These are phyloP conservation scores for Proisotoma minuta DNA, from an alignment of 2,888 invertebrate species.

Conservation along the genomic window DNA sequence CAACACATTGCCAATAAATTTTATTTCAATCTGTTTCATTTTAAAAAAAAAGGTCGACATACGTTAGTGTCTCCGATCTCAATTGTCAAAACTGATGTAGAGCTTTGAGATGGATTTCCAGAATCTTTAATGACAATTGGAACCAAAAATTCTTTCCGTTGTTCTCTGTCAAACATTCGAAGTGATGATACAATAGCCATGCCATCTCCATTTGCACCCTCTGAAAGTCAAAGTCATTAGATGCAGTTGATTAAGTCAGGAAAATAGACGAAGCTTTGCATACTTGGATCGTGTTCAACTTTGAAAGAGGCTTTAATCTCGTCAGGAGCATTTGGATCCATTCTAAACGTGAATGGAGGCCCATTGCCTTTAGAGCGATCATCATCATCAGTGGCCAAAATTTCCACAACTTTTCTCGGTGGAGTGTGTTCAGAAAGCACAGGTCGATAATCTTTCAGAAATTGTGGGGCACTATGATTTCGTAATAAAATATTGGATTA, in stretches of 20 bases:
- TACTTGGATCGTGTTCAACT: conserved; percentile 93
- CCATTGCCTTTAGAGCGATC: conserved; percentile 91
- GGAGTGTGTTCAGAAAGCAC: conserved; percentile 89
- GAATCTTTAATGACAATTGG: conserved; percentile 97
- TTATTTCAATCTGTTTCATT: not conserved
- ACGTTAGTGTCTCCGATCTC: conserved; percentile 82
- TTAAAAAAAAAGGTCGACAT: not conserved
- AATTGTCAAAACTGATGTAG: conserved; percentile 90
- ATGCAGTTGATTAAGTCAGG: not conserved
- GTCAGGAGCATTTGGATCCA: conserved; percentile 86
- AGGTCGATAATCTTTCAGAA: conserved; percentile 85
- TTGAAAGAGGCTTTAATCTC: conserved; percentile 90
- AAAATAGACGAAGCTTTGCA: conserved; percentile 49
- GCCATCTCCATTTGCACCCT: conserved; percentile 95
- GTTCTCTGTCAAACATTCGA: conserved; percentile 88
- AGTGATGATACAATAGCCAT: conserved; percentile 83
- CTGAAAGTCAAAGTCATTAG: conserved; percentile 53
- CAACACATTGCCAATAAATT: not conserved
- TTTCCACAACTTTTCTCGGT: conserved; percentile 79
- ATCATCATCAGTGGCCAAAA: conserved; percentile 88
- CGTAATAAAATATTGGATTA: conserved; percentile 2
- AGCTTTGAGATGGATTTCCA: conserved; percentile 93
- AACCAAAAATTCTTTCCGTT: conserved; percentile 91
- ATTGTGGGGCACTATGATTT: conserved; percentile 89
- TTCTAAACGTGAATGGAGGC: conserved; percentile 89